Conservation (phyloP, 30 jellyfish, hydroid and myxozoan species). For the Chironex yamaguchii region DNA sequence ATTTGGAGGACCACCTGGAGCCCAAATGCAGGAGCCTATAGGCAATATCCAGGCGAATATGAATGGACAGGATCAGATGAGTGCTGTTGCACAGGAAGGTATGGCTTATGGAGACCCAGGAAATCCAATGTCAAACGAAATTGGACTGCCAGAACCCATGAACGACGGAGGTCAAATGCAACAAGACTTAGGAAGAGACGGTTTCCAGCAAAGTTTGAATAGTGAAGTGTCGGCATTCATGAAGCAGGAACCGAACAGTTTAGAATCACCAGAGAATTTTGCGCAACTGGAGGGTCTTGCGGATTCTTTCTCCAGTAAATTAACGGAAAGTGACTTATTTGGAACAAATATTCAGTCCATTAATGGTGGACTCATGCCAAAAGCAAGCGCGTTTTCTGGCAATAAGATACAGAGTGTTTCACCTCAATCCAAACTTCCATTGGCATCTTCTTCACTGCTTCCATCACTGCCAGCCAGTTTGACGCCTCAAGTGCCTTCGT, state of each 20-base stretch:
- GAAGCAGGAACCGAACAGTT: slow-evolving; percentile 38
- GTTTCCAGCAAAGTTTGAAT: slow-evolving; percentile 29
- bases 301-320: neutral
- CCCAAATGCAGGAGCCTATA: neutral
- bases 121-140: neutral
- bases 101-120: neutral
- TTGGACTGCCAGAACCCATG: neutral
- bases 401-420: no score
- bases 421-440: no score
- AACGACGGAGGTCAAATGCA: neutral
- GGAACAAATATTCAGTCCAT: neutral
- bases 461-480: no score
- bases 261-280: slow-evolving; percentile 22
- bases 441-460: no score
- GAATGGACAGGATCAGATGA: neutral
- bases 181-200: neutral
- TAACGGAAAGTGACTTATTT: neutral
- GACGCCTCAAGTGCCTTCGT: no score
- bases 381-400: neutral
- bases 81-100: neutral
- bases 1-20: slow-evolving; percentile 24
- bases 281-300: neutral
- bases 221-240: slow-evolving; percentile 66
- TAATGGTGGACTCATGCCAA: neutral
- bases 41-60: neutral